Conservation (phyloP, 2,888 invertebrate genomes). For the Melikaiella ostensackeni region DNA sequence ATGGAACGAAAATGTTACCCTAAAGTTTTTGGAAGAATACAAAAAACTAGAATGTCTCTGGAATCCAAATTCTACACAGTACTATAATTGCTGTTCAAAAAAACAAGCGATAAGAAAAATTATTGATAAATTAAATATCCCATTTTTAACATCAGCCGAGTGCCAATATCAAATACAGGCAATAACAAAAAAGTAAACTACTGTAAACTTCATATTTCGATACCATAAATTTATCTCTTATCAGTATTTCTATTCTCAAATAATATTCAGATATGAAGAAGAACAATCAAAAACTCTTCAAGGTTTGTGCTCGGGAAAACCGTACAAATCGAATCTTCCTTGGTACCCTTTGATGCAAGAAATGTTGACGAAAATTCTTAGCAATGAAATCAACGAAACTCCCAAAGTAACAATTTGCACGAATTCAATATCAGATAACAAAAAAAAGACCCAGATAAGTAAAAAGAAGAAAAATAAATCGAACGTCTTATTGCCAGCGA, state of each 20-base stretch:
- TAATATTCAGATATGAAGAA: conserved; percentile 53
- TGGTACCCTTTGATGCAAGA: conserved; percentile 61
- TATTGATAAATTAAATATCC: conserved; percentile 54
- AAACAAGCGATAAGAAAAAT: conserved; percentile 58
- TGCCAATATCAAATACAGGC: conserved; percentile 61
- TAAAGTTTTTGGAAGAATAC: conserved; percentile 60
- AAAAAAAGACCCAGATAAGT: neutral
- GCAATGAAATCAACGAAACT: conserved; percentile 46
- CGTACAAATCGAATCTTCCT: conserved; percentile 55
- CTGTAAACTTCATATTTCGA: neutral
- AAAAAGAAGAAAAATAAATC: conserved; percentile 9
- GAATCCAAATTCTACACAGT: conserved; percentile 61
- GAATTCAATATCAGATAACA: neutral
- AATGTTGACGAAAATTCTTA: conserved; percentile 60
- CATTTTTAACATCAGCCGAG: conserved; percentile 55
- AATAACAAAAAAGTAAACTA: conserved; percentile 63
- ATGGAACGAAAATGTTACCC: conserved; percentile 61
- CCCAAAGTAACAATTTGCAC: neutral
- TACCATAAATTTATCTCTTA: neutral
- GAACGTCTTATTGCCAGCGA: neutral
- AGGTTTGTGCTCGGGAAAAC: conserved; percentile 50
- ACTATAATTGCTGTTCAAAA: conserved; percentile 58
- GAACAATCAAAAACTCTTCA: conserved; percentile 58
- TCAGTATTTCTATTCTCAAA: neutral
- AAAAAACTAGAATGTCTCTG: conserved; percentile 65